Percentiles rank a stretch among this genome's conserved stretches.
These are phyloP conservation scores for Charina bottae DNA, from an alignment of 2,113 vertebrate species.

Conservation along the genomic window DNA sequence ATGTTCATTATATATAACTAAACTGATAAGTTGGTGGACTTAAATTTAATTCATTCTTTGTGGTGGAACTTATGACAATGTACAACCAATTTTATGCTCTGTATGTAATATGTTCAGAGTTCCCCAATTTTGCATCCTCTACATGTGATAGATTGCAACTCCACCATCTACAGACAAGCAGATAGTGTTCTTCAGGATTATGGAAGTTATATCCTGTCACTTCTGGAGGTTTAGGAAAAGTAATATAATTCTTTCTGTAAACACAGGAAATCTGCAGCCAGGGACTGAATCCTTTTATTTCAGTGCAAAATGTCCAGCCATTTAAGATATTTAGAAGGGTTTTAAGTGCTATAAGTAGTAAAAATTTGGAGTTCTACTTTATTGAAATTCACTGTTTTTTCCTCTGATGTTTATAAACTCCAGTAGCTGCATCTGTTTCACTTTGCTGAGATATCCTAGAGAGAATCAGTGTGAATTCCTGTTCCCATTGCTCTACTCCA, in stretches of 20 bases:
- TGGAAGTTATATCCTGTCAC: too few relatives aligned
- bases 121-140: too few relatives aligned
- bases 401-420: not conserved
- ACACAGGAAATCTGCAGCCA: not conserved
- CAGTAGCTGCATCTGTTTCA: not conserved
- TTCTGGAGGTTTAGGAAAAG: too few relatives aligned
- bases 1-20: not conserved
- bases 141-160: too few relatives aligned
- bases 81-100: too few relatives aligned
- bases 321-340: not conserved
- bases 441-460: rapidly evolving
- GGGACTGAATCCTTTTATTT: not conserved
- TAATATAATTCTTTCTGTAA: too few relatives aligned
- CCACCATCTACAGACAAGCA: too few relatives aligned
- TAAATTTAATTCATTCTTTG: not conserved
- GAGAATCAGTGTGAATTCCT: not conserved
- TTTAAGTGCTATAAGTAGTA: not conserved
- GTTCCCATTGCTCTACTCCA: not conserved
- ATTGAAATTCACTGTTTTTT: not conserved
- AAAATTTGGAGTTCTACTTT: not conserved
- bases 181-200: too few relatives aligned
- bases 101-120: too few relatives aligned
- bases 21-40: too few relatives aligned
- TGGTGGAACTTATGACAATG: not conserved
- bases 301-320: not conserved